Evolutionary conservation across 1,140 invertebrate genomes (phyloP), one percentile per base, ranked within the genome.

Genomic region (Pseudomyrmex cubaensis): DNA sequence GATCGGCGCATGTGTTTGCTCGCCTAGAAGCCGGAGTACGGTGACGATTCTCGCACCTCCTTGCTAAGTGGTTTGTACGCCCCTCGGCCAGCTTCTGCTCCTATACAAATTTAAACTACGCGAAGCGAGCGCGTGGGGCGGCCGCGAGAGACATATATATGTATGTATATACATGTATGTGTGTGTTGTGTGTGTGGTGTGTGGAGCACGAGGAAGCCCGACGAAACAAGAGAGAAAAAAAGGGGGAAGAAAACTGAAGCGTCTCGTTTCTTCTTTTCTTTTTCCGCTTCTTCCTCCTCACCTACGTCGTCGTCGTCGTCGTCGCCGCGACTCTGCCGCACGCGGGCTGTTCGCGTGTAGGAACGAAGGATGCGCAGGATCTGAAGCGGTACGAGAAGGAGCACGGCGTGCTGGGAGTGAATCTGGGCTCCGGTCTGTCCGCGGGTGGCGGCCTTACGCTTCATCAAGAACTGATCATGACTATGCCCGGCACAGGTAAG

Each of bases 361-460:
- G 93, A 90, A 84, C 90, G 77, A 94, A 94, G 85, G 93, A 94
- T 82, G 90, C 87, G 76, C 93, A 94, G 84, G 94, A 94, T 83
- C 76, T 94, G 83, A 94, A 94, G 88, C 92, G 92, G 82, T 92
- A 94, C 92, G 94, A 94, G 87, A 94, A 94, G 92, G 94, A 94
- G 90, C 93, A 94, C 91, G 92, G 92, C 80, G 93, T 93, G 85
- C 90, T 94, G 89, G 93, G 93, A 89, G 92, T 93, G 84, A 94
- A 93, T 89, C 91, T 94, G 86, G 93, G 93, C 76, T 90, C 91
- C 86, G 92, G 92, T 85, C 87, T 94, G 83, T 93, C 93, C 87
- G 89, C 89, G 90, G 92, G 93, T 86, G 92, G 92, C 90, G 92
- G 92, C 83, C 91, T 94, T 70, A 90, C 93, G 74, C 91, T 94